Conservation (phyloP, 2,888 invertebrate genomes). For the Ormyrus labotus region DNA sequence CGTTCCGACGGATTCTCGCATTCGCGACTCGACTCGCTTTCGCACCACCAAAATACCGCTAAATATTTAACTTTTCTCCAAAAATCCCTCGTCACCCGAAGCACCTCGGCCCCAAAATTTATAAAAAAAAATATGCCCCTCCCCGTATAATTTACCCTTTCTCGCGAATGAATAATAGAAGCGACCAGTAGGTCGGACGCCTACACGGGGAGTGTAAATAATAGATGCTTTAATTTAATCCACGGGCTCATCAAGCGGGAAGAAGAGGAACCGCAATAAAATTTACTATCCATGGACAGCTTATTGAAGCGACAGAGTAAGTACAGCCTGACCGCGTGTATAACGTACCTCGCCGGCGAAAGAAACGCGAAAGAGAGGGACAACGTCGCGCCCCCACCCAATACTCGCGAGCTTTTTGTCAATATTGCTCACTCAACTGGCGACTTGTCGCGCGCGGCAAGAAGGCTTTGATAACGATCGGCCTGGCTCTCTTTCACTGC, state of each 20-base stretch:
- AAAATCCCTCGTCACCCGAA: too few relatives aligned
- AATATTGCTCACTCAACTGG: constrained; percentile 41
- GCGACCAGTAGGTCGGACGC: neutral
- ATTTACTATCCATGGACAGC: constrained; percentile 55
- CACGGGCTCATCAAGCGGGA: constrained; percentile 35
- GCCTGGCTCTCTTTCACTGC: neutral
- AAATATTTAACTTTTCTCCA: too few relatives aligned
- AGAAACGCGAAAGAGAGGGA: constrained; percentile 14
- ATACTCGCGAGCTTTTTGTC: constrained; percentile 45
- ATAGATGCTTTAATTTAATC: constrained; percentile 55
- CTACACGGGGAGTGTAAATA: constrained; percentile 49
- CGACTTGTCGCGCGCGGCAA: constrained; percentile 5
- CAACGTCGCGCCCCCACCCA: constrained; percentile 16
- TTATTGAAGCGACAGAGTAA: constrained; percentile 55
- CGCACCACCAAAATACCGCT: too few relatives aligned
- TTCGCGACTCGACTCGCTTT: too few relatives aligned
- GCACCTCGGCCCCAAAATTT: too few relatives aligned
- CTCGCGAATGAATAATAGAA: constrained; percentile 28
- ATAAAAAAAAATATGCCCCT: too few relatives aligned
- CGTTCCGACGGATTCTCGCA: too few relatives aligned
- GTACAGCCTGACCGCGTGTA: constrained; percentile 23
- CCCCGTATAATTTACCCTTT: neutral
- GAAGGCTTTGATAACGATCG: constrained; percentile 23
- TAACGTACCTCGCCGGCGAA: neutral
- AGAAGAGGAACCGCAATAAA: constrained; percentile 54